phyloP scores from a whole-genome alignment of 2,888 invertebrate genomes.

The Caenorhabditis sulstoni region DNA sequence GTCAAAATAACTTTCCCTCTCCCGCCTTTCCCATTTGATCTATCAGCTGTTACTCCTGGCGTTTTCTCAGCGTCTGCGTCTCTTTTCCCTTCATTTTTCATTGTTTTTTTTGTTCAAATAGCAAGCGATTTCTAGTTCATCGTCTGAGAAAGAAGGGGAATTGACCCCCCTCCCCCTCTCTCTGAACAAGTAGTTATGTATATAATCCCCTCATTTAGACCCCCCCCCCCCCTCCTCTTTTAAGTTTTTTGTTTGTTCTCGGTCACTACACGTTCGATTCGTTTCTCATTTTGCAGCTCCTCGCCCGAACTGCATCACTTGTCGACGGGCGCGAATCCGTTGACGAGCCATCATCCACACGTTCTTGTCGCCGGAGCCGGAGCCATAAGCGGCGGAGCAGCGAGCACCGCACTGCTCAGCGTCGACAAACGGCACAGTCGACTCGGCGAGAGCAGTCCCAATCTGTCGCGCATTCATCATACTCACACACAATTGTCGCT shows the following conservation, averaged over 20 bases:
- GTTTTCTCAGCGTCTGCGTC: too few relatives aligned
- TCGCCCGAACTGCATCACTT: slow-evolving; percentile 56
- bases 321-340: slow-evolving; percentile 34
- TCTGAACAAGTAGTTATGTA: too few relatives aligned
- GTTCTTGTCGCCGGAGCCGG: neutral
- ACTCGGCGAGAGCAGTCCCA: slow-evolving; percentile 70
- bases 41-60: too few relatives aligned
- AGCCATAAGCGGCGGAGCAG: neutral
- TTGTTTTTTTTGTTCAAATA: too few relatives aligned
- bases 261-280: too few relatives aligned
- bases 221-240: neutral
- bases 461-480: slow-evolving; percentile 64
- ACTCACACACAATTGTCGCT: slow-evolving; percentile 65
- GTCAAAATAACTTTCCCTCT: too few relatives aligned
- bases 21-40: too few relatives aligned
- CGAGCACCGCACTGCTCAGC: slow-evolving; percentile 22
- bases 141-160: too few relatives aligned
- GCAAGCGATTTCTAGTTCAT: too few relatives aligned
- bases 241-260: neutral
- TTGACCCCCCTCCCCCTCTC: too few relatives aligned
- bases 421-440: slow-evolving; percentile 61
- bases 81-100: too few relatives aligned
- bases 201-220: too few relatives aligned
- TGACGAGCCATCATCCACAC: neutral
- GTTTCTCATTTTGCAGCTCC: slow-evolving; percentile 46